Evolutionary conservation across 2,888 invertebrate genomes (phyloP).

Genomic region (Flexamia atlantica): DNA sequence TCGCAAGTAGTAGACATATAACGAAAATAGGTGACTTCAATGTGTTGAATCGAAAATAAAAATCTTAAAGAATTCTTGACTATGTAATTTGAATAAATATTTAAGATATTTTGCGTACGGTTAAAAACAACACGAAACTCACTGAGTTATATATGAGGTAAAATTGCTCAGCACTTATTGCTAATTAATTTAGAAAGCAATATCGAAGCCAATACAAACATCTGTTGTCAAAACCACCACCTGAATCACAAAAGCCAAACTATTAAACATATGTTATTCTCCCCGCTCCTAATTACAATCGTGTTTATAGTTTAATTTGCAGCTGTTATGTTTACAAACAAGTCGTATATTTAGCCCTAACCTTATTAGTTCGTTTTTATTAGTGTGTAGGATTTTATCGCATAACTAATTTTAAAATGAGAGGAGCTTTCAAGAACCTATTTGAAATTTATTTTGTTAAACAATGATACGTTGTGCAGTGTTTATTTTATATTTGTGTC

Average conservation of each 20-base stretch:
- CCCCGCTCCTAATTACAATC: neutral
- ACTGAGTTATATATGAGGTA: too few species aligned
- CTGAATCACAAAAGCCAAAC: conserved; percentile 11
- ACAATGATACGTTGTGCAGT: neutral
- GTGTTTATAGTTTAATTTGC: conserved; percentile 39
- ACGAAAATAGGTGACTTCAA: too few species aligned
- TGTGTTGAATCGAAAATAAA: too few species aligned
- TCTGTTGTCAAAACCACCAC: conserved; percentile 11
- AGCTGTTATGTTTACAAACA: conserved; percentile 32
- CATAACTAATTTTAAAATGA: neutral
- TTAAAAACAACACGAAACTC: too few species aligned
- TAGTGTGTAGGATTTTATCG: neutral
- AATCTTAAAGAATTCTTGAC: too few species aligned
- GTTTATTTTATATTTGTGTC: neutral
- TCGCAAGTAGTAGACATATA: too few species aligned
- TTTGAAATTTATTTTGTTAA: conserved; percentile 10
- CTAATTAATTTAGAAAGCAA: conserved; percentile 1
- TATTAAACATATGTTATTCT: conserved; percentile 3
- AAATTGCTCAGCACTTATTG: too few species aligned
- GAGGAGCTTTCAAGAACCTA: neutral
- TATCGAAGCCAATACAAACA: conserved; percentile 15
- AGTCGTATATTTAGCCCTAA: neutral
- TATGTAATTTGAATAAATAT: too few species aligned
- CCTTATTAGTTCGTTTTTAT: neutral
- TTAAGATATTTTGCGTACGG: too few species aligned